A percentile compares a stretch with the other conserved stretches of the same genome.
Conservation (phyloP, 2,797 vertebrate genomes). For the Ara ararauna region DNA sequence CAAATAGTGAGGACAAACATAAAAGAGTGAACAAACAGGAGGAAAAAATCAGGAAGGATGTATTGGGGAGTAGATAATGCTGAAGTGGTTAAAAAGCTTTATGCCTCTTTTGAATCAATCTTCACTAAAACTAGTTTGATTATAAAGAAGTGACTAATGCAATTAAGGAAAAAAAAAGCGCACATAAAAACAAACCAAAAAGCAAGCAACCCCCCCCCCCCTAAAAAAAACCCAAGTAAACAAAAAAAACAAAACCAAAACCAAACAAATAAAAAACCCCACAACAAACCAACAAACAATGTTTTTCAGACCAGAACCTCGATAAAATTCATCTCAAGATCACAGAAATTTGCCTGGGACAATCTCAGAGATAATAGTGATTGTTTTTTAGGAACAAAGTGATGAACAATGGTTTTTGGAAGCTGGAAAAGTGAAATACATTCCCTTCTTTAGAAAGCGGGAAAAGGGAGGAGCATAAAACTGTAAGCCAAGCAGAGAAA, state of each 20-base stretch:
- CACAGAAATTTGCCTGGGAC: not conserved
- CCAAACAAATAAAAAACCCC: not conserved
- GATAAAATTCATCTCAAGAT: not conserved
- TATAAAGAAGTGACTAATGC: not conserved
- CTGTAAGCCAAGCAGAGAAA: not conserved
- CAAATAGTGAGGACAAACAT: not conserved
- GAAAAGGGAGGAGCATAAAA: not conserved
- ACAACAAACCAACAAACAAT: not conserved
- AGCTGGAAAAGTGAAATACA: not conserved
- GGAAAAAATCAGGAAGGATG: not conserved
- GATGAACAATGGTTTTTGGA: not conserved
- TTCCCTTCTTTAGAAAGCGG: not conserved
- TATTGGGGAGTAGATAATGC: not conserved
- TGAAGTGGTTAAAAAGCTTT: not conserved
- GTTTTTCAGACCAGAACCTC: not conserved
- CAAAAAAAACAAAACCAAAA: not conserved
- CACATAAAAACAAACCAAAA: not conserved
- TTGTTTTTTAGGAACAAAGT: not conserved
- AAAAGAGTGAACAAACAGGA: not conserved
- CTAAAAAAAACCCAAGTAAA: not conserved
- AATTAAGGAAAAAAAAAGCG: not conserved
- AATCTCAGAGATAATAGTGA: not conserved
- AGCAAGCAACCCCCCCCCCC: too few relatives aligned
- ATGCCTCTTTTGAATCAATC: not conserved
- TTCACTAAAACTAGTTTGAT: not conserved